Evolutionary conservation across 2,113 vertebrate species (phyloP).

Genomic region (Nycticebus coucang): DNA sequence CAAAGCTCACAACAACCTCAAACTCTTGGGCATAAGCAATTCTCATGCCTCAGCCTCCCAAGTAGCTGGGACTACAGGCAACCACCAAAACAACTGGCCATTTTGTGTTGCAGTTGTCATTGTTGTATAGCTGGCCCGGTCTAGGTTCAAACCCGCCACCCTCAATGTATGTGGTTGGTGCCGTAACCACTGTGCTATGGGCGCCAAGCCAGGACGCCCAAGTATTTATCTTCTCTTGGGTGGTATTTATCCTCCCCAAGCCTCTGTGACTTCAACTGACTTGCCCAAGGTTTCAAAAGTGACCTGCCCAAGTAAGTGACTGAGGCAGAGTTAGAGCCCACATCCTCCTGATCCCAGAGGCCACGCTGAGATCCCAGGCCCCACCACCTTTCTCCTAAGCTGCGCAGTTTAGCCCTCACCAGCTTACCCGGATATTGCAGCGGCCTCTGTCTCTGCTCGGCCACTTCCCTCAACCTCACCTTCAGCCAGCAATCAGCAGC

Average conservation of each 20-base stretch:
- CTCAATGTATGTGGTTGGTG: too few relatives aligned
- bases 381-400: not conserved
- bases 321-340: not conserved
- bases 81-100: too few relatives aligned
- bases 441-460: accelerated
- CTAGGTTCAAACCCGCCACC: too few relatives aligned
- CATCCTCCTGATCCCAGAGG: not conserved
- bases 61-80: too few relatives aligned
- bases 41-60: too few relatives aligned
- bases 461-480: not conserved
- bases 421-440: not conserved
- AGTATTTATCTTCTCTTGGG: not conserved
- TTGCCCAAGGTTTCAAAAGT: not conserved
- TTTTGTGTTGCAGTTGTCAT: too few relatives aligned
- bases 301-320: not conserved
- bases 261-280: not conserved
- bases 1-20: too few relatives aligned
- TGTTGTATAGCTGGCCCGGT: too few relatives aligned
- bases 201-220: too few relatives aligned
- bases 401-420: not conserved
- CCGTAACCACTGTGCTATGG: too few relatives aligned
- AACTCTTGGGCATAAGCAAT: too few relatives aligned
- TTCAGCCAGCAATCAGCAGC: not conserved
- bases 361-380: not conserved
- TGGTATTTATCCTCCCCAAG: not conserved